Percentiles rank a stretch among this genome's conserved stretches.
These are phyloP conservation scores for Lepidocolaptes lacrymiger DNA, from an alignment of 2,797 vertebrate genomes.

Conservation along the genomic window DNA sequence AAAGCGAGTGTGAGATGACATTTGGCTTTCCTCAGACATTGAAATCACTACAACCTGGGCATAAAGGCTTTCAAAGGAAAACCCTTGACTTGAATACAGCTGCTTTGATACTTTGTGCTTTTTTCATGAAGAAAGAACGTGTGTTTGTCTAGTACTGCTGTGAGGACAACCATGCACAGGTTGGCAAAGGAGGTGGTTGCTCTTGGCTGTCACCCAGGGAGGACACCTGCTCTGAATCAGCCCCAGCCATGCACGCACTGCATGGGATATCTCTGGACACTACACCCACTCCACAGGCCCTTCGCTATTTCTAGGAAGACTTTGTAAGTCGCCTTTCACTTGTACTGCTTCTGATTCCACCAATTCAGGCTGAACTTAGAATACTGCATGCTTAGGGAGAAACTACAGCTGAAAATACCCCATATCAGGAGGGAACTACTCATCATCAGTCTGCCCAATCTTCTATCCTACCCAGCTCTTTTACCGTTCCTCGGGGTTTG, in stretches of 20 bases:
- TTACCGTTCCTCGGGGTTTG: background rate
- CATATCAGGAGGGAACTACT: background rate
- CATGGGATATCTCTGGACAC: background rate
- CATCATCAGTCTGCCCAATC: background rate
- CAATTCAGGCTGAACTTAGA: background rate
- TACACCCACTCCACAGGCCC: background rate
- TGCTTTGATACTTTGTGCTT: background rate
- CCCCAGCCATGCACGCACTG: accelerated
- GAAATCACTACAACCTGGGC: background rate
- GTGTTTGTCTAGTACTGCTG: background rate
- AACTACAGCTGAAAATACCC: background rate
- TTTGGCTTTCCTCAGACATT: background rate
- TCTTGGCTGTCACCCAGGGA: background rate
- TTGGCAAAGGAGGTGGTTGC: background rate
- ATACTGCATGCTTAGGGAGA: background rate
- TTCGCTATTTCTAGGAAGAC: background rate
- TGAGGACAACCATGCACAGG: background rate
- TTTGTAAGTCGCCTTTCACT: background rate
- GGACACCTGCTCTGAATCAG: background rate
- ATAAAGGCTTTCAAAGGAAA: background rate
- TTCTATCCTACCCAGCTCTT: background rate
- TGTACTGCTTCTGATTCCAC: background rate
- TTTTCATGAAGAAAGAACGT: background rate
- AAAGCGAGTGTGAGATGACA: background rate
- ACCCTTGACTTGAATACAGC: background rate